Evolutionary conservation across 2,113 vertebrate species (phyloP), one percentile per base, ranked within the genome.

Genomic region (Lichenostomus cassidix): DNA sequence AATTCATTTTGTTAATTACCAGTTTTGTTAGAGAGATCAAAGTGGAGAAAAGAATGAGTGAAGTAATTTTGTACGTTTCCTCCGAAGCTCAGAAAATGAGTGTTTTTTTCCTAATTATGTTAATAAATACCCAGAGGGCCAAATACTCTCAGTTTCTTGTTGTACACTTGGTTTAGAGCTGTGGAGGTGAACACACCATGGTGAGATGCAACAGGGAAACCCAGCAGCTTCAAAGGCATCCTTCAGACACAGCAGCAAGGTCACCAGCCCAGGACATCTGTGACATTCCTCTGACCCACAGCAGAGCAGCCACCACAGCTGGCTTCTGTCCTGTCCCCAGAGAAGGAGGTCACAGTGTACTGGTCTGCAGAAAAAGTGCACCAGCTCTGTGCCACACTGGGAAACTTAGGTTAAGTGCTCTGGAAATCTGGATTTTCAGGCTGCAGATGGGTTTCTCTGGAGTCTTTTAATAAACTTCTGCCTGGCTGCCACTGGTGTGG

Each of bases 261-360:
- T 14, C 12, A 1, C 14, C 8, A 4, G 28, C n/a, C 27, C 23
- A 0, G 2, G 62, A 10, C 39, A 23, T 1, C 24, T 37, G 47
- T 41, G 77, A 6, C 2, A 1, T n/a, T 58, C 15, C 41, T 42
- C 27, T 20, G 50, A 17, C 7, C 18, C 58, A 5, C 17, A 33
- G 42, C 4, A 55, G 23, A 73, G 65, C 44, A 39, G 46, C 39
- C 50, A 39, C 29, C 58, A 33, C 37, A 12, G 27, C 29, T 28
- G 20, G 14, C 6, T 28, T 13, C 49, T 78, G 70, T 56, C 11
- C 2, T 5, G 41, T 8, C 55, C 37, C 6, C 6, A 7, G 15
- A 12, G 3, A 19, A 6, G 9, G 7, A 44, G 6, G 29, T 25
- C 56, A 65, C 37, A 13, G 4, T 8, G 15, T 0, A 2, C 9